Conservation (phyloP, 2,113 vertebrate genomes). For the Myrmophylax atrothorax region DNA sequence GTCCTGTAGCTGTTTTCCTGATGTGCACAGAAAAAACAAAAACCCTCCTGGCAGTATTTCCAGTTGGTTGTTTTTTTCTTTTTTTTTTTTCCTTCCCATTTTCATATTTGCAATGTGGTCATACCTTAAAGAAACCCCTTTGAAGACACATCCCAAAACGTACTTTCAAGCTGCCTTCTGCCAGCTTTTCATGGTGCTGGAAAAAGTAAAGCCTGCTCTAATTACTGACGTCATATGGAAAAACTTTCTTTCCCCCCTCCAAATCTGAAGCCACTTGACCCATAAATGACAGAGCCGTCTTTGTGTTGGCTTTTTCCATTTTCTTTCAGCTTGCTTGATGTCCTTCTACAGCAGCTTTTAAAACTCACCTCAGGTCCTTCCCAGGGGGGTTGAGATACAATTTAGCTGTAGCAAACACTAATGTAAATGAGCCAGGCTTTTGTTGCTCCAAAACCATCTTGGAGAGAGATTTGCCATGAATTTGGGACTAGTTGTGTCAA, state of each 20-base stretch:
- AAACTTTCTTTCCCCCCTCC: not conserved
- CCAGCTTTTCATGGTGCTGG: not conserved
- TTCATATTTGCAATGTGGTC: not conserved
- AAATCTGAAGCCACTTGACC: not conserved
- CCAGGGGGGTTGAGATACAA: not conserved
- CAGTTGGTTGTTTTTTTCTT: no score
- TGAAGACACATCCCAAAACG: not conserved
- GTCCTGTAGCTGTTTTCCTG: not conserved
- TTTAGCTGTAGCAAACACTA: not conserved
- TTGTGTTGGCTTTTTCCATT: constrained; percentile 18
- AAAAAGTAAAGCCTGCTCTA: not conserved
- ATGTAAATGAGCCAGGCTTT: not conserved
- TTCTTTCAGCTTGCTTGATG: not conserved
- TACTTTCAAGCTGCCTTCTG: not conserved
- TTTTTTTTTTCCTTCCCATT: not conserved
- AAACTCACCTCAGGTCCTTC: constrained; percentile 26
- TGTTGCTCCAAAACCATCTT: not conserved
- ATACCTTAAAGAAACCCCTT: not conserved
- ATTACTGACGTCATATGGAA: not conserved
- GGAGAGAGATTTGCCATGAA: not conserved
- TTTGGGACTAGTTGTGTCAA: not conserved
- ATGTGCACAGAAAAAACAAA: not conserved
- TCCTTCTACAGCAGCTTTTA: constrained; percentile 1
- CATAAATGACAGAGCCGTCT: not conserved
- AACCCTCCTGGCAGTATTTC: not conserved